phyloP scores from a whole-genome alignment of 1,140 invertebrate species.

The Dendrolimus kikuchii region DNA sequence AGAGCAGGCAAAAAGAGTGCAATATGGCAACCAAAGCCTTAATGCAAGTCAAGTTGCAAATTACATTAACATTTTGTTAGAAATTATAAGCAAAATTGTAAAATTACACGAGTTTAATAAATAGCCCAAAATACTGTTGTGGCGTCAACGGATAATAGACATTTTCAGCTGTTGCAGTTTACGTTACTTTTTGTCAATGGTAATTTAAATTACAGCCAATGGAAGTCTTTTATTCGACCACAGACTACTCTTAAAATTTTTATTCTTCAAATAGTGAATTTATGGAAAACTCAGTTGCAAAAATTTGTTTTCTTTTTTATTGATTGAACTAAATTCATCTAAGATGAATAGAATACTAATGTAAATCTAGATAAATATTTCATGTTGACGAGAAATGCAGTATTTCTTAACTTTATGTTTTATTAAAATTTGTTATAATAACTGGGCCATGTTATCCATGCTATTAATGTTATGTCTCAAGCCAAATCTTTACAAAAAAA shows the following conservation, averaged over 20 bases:
- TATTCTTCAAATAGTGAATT: too few relatives aligned
- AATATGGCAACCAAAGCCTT: constrained; percentile 31
- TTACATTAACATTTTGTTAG: constrained; percentile 44
- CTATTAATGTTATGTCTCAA: too few relatives aligned
- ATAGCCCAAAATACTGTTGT: constrained; percentile 42
- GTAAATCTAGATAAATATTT: too few relatives aligned
- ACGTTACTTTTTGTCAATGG: constrained; percentile 47
- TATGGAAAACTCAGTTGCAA: too few relatives aligned
- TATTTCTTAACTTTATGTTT: too few relatives aligned
- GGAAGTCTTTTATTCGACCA: constrained; percentile 1
- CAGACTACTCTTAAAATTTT: not conserved
- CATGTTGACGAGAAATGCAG: too few relatives aligned
- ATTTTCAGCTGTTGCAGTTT: constrained; percentile 70
- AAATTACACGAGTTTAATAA: constrained; percentile 22
- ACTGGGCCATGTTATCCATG: too few relatives aligned
- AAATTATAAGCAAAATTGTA: constrained; percentile 37
- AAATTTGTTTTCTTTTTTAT: too few relatives aligned
- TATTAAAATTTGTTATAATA: too few relatives aligned
- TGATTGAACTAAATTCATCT: too few relatives aligned
- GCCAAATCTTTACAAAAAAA: too few relatives aligned
- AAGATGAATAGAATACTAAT: too few relatives aligned
- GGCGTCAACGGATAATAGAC: constrained; percentile 66
- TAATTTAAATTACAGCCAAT: constrained; percentile 59
- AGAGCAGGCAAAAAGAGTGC: constrained; percentile 24
- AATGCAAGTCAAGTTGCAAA: constrained; percentile 21